Evolutionary conservation across 2,888 invertebrate genomes (phyloP).

Genomic region (Pristionchus arcanus): DNA sequence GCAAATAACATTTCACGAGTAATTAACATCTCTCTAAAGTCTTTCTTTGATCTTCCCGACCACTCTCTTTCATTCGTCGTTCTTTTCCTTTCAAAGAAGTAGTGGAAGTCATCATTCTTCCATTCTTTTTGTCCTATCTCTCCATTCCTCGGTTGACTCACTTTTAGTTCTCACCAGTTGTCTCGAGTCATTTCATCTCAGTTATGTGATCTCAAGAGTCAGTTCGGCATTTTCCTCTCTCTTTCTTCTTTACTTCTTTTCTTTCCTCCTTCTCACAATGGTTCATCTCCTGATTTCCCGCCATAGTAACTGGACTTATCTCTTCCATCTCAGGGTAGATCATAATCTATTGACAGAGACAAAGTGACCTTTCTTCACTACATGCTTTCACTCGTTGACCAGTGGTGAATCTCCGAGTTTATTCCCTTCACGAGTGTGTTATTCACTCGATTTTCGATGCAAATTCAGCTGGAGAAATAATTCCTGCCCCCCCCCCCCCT

Average conservation of each 20-base stretch:
- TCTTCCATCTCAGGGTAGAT: background rate
- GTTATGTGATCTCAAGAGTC: background rate
- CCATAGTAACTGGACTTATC: background rate
- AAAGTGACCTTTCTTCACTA: background rate
- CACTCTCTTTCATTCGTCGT: background rate
- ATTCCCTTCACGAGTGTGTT: background rate
- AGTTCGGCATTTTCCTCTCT: background rate
- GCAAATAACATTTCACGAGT: slow-evolving; percentile 37
- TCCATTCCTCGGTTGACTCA: background rate
- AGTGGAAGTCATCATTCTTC: slow-evolving; percentile 16
- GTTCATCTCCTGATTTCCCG: slow-evolving; percentile 23
- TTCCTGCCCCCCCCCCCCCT: background rate
- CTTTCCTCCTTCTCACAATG: background rate
- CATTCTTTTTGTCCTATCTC: background rate
- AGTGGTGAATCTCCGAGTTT: background rate
- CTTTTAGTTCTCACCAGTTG: slow-evolving; percentile 23
- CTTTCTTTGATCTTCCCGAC: slow-evolving; percentile 14
- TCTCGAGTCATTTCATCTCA: slow-evolving; percentile 9
- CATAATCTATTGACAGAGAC: background rate
- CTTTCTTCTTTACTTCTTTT: background rate
- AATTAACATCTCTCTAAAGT: background rate
- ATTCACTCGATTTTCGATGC: background rate
- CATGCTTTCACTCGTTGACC: background rate
- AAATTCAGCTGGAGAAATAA: background rate
- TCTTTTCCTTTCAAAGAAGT: background rate